Evolutionary conservation across 2,888 invertebrate genomes (phyloP), one percentile per base, ranked within the genome.

Genomic region (Epinotia ramella): DNA sequence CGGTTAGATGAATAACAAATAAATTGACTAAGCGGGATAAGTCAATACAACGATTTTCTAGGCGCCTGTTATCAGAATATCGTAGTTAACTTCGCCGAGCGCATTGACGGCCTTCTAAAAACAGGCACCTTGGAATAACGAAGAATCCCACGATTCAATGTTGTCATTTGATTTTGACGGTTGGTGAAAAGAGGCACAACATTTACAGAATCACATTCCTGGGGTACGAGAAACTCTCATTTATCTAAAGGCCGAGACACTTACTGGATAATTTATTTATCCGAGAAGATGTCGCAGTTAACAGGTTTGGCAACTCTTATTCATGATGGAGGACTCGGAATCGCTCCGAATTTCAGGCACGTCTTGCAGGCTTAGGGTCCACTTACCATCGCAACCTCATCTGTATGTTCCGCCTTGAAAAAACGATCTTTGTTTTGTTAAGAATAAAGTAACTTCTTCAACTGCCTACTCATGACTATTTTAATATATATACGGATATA

Each of bases 321-420:
- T 68, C 56, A 63, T 63, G 67, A 24, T 33, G 59, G 20, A 63
- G 28, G 44, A 53, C 33, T 60, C 60, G 44, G 12, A 40, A 73
- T 56, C 4, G 16, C 28, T 62, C 60, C n/a, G 63, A 40, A 56
- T 68, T 68, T 63, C 18, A 11, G 24, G 56, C 73, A 73, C 73
- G 73, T 73, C 40, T 62, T 40, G 44, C 20, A 73, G 62, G 67
- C 68, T 28, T 68, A 68, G 63, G 73, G 68, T 13, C 57, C 57
- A 59, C 16, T 59, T 20, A 67, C 56, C 57, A 16, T 20, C 20
- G 16, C 59, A 24, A 59, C 59, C 9, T 68, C 68, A 59, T 68
- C 1, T 33, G 20, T 16, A 9, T 24, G 16, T 7, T n/a, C 11
- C 20, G 13, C 3, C 20, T 57, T 24, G 20, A 24, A 13, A 49